A percentile compares a stretch with the other conserved stretches of the same genome.
Conservation (phyloP, 1,140 invertebrate species). For the Radopholus similis region DNA sequence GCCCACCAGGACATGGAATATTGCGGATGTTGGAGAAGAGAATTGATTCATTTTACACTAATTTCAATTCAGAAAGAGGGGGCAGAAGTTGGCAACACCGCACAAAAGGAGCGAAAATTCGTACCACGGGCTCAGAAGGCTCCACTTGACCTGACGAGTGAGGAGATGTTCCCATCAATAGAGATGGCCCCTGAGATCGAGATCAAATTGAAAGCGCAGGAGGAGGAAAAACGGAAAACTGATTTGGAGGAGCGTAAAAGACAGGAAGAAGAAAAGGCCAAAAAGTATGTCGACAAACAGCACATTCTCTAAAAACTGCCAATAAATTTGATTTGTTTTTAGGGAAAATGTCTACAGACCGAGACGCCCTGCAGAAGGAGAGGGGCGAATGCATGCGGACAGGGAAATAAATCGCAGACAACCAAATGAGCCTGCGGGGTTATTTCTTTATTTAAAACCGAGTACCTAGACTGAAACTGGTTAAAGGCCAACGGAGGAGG, state of each 20-base stretch:
- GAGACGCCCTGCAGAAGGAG: background rate
- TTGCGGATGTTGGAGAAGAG: background rate
- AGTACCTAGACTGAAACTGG: background rate
- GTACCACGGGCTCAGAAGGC: slow-evolving; percentile 12
- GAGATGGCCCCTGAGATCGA: slow-evolving; percentile 18
- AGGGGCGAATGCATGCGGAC: background rate
- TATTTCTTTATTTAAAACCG: too few relatives aligned
- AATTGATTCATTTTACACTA: slow-evolving; percentile 1
- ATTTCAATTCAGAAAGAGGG: too few relatives aligned
- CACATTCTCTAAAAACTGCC: too few relatives aligned
- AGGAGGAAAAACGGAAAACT: background rate
- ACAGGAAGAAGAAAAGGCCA: slow-evolving; percentile 9
- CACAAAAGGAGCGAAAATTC: background rate
- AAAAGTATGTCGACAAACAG: background rate
- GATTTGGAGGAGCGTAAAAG: slow-evolving; percentile 29
- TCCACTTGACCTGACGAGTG: slow-evolving; percentile 21
- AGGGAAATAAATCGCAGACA: background rate
- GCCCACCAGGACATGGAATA: slow-evolving; percentile 25
- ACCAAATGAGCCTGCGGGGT: background rate
- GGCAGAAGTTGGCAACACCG: background rate
- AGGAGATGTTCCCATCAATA: slow-evolving; percentile 28
- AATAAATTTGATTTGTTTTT: background rate
- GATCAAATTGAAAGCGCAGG: slow-evolving; percentile 19
- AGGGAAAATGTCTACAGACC: slow-evolving; percentile 8
- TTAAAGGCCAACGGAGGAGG: background rate